Evolutionary conservation across 2,888 invertebrate genomes (phyloP).

Genomic region (Cosmia trapezina): DNA sequence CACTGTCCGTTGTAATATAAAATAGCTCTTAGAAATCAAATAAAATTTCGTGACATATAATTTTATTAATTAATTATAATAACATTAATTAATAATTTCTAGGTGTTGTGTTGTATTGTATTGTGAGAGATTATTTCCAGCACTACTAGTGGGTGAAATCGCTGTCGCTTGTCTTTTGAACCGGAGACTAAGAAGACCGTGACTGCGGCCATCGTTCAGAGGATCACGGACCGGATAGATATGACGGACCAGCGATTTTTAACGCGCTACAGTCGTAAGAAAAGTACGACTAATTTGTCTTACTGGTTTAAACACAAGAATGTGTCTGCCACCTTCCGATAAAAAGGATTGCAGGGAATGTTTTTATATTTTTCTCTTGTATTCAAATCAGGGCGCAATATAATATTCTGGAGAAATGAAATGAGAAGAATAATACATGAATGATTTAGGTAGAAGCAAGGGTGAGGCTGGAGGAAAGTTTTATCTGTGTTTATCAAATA

Average conservation of each 20-base stretch:
- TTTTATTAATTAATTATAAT: too few relatives aligned
- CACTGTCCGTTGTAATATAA: background rate
- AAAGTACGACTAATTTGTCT: slow-evolving; percentile 52
- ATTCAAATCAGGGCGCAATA: slow-evolving; percentile 3
- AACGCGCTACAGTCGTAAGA: slow-evolving; percentile 36
- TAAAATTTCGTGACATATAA: background rate
- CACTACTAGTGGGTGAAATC: background rate
- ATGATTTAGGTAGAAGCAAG: background rate
- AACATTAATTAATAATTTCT: too few relatives aligned
- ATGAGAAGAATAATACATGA: slow-evolving; percentile 15
- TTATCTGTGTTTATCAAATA: background rate
- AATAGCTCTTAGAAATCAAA: background rate
- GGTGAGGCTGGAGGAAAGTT: background rate
- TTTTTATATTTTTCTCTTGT: slow-evolving; percentile 3
- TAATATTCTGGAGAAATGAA: slow-evolving; percentile 11
- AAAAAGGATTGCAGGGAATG: slow-evolving; percentile 13
- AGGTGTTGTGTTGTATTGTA: background rate
- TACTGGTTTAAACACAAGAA: slow-evolving; percentile 24
- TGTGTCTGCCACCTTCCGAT: slow-evolving; percentile 23
- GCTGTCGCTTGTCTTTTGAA: slow-evolving; percentile 3
- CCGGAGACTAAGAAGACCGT: background rate
- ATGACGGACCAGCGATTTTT: slow-evolving; percentile 53
- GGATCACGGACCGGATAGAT: slow-evolving; percentile 57
- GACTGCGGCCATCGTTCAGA: slow-evolving; percentile 50
- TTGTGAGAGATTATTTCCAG: background rate